Conservation (phyloP, 2,888 invertebrate species). For the Campoplex capitator region DNA sequence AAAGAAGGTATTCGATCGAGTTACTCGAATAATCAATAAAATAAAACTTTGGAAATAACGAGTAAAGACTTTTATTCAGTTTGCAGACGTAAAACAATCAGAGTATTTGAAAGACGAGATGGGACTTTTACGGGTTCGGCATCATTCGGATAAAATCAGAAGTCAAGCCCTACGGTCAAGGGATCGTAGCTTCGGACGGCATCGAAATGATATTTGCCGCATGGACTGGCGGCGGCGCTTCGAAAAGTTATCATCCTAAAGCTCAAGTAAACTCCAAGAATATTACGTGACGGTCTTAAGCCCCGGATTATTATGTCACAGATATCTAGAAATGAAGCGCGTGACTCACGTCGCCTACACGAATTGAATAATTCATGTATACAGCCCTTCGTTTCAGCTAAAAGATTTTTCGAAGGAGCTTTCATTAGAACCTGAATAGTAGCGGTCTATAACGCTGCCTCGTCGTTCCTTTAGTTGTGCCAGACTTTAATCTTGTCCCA, state of each 20-base stretch:
- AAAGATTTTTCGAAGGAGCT: conserved; percentile 61
- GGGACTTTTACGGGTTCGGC: neutral
- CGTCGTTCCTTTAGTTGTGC: conserved; percentile 8
- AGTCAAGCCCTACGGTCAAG: conserved; percentile 22
- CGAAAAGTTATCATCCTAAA: conserved; percentile 32
- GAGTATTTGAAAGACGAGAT: conserved; percentile 11
- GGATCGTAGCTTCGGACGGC: conserved; percentile 2
- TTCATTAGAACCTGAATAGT: conserved; percentile 5
- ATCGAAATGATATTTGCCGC: conserved; percentile 37
- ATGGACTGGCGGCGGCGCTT: neutral
- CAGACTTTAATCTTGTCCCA: conserved; percentile 15
- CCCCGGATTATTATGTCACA: conserved; percentile 53
- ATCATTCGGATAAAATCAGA: conserved; percentile 35
- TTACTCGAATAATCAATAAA: neutral
- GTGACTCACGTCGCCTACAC: conserved; percentile 36
- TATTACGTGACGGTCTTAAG: conserved; percentile 41
- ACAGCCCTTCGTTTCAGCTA: conserved; percentile 48
- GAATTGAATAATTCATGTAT: conserved; percentile 70
- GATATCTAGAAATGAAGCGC: conserved; percentile 28
- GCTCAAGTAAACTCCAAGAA: conserved; percentile 22
- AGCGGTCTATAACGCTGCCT: conserved; percentile 30
- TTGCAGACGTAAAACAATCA: neutral
- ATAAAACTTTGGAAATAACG: neutral
- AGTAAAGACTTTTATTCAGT: neutral
- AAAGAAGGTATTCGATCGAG: too few relatives aligned